Base-by-base conservation (phyloP, 2,888 invertebrate species). In the Halictus quadricinctus region DNA sequence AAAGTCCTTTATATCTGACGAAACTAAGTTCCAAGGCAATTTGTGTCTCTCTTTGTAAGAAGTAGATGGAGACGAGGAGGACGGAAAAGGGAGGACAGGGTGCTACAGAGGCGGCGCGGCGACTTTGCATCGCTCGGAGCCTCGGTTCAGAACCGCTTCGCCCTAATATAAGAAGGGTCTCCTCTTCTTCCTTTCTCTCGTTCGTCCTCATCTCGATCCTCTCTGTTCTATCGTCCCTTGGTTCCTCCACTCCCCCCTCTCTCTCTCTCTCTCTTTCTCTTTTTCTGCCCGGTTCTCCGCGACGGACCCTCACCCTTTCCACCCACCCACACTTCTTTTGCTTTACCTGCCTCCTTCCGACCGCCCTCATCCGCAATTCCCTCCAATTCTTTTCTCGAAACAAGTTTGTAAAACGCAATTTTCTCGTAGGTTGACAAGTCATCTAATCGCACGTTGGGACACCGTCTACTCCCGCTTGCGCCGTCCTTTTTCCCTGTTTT, bases 321-420 rank as follows among this genome's bases (percentile, higher is more conserved):
- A 84, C 87, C 64, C 83, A 41, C 50, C 50, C 82, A 91, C 91
- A 91, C 92, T 92, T 92, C 87, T 88, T 87, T 84, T 86, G 83
- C 87, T 83, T 84, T 86, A 76, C 88, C 91, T 89, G 87, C 87
- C 77, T 70, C 64, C 89, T 90, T 87, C 92, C 92, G 91, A 91
- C 91, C 93, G 90, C 91, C 93, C 94, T 94, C 94, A 93, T 94
- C 94, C 94, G 94, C 95, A 95, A 95, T 95, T 95, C 95, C 93
- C 94, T 95, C 95, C 95, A 95, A 95, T 95, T 95, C 95, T 95
- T 95, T 95, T 94, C 95, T 91, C 92, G 95, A 95, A 95, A 95
- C 95, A 95, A 95, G 95, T 95, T 95, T 95, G 95, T 95, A 95
- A 95, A 95, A 95, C 95, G 95, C 95, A 95, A 95, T 95, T 95